A percentile compares a stretch with the other conserved stretches of the same genome.
Conservation (phyloP, 2,888 invertebrate genomes). For the Apotomis turbidana region DNA sequence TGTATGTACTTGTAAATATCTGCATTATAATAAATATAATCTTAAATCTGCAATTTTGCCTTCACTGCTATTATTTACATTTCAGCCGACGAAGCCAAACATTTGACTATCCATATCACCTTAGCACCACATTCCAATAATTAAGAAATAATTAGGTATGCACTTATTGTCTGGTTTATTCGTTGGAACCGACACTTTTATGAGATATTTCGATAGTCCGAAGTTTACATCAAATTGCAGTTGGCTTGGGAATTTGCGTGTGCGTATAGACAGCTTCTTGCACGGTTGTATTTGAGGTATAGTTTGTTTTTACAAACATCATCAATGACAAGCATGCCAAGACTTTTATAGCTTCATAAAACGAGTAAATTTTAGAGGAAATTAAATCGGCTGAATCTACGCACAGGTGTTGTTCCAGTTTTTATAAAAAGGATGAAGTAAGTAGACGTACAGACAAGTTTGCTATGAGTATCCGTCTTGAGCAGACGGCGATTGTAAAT, state of each 20-base stretch:
- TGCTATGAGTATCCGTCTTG: slow-evolving; percentile 8
- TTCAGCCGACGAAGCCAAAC: too few species aligned
- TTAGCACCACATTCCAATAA: too few species aligned
- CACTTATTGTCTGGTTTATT: background rate
- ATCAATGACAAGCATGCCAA: slow-evolving; percentile 21
- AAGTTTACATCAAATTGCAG: slow-evolving; percentile 12
- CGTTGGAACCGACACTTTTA: background rate
- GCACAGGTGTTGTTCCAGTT: background rate
- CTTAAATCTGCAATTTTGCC: too few species aligned
- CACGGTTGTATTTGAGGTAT: slow-evolving; percentile 22
- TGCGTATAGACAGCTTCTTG: slow-evolving; percentile 17
- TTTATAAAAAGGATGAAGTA: slow-evolving; percentile 1
- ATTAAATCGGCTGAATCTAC: background rate
- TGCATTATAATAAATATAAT: too few species aligned
- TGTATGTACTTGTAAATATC: too few species aligned
- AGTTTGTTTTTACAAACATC: slow-evolving; percentile 33
- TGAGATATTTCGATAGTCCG: background rate
- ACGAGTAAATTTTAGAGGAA: slow-evolving; percentile 21
- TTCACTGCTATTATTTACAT: too few species aligned
- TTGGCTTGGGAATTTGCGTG: slow-evolving; percentile 12
- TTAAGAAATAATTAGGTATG: too few species aligned
- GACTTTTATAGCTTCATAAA: slow-evolving; percentile 22
- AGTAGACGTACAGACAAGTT: slow-evolving; percentile 6
- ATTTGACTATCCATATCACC: too few species aligned
- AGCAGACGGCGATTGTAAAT: slow-evolving; percentile 25